These are phyloP conservation scores for Diachasma alloeum DNA, from an alignment of 1,140 invertebrate species.

Conservation along the genomic window DNA sequence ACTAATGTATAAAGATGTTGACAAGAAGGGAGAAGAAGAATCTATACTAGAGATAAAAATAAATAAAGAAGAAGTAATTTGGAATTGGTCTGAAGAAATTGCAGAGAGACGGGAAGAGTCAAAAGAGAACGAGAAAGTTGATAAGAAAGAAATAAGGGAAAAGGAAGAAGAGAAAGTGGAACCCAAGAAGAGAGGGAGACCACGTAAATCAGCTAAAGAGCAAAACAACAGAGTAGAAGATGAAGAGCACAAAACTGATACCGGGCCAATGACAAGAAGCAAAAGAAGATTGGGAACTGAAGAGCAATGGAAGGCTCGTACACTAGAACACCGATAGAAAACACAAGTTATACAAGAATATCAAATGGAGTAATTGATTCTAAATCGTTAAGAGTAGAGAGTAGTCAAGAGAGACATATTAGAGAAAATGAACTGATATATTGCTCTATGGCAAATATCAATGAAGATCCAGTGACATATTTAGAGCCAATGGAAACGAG, in stretches of 20 bases:
- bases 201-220: background rate
- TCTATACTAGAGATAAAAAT: no score
- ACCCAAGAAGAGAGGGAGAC: background rate
- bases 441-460: background rate
- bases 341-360: background rate
- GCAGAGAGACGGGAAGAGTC: no score
- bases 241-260: background rate
- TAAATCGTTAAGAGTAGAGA: background rate
- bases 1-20: background rate
- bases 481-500: background rate
- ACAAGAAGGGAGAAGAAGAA: background rate
- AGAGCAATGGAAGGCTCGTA: background rate
- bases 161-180: background rate
- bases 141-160: background rate
- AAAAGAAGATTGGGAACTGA: background rate
- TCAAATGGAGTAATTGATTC: background rate
- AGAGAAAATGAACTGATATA: background rate
- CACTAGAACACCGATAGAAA: no score
- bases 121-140: background rate
- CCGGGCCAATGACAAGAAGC: background rate
- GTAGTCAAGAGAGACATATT: background rate
- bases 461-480: background rate
- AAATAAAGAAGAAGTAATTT: no score
- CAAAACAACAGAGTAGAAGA: background rate
- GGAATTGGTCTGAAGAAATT: no score